Evolutionary conservation across 1,140 invertebrate species (phyloP), one percentile per base, ranked within the genome.

Genomic region (Glomeris maerens): DNA sequence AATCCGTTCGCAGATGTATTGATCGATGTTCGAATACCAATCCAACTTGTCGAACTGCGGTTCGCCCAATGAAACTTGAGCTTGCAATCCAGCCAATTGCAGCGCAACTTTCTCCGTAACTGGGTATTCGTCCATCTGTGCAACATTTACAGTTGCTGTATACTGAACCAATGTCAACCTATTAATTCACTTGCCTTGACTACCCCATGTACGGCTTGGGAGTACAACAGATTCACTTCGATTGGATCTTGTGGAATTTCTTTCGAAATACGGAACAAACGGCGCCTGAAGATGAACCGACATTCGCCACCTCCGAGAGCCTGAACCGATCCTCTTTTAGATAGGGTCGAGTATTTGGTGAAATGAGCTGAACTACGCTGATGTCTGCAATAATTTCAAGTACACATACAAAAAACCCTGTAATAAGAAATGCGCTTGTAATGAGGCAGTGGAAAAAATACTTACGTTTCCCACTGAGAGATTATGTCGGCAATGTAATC

Each of bases 161-260:
- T n/a, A n/a, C n/a, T n/a, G n/a, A n/a, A n/a, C n/a, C n/a, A n/a
- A n/a, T n/a, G n/a, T n/a, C n/a, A n/a, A n/a, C n/a, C n/a, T n/a
- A n/a, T n/a, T 26, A 20, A 52, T 20, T 23, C 13, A 26, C 45
- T 63, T 75, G 91, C 88, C 74, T 91, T 91, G 3, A 95, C 90
- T 39, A 95, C 87, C 62, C 82, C 84, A 61, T 93, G 81, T 1
- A 95, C 90, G 57, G 90, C 90, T 70, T 96, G 91, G 31, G 91
- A 86, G 71, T 93, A 97, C 1, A 97, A 70, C 59, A 97, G 76
- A 60, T 89, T 89, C 3, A 95, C 85, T 73, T 97, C 91, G 0
- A 95, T 84, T 0, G 89, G 89, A 71, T 96, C 91, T 66, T 93
- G 89, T n/a, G 88, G 90, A 49, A 95, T 74, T 69, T 94, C 89